phyloP scores from a whole-genome alignment of 2,113 vertebrate genomes.

The Melanocharis versteri region DNA sequence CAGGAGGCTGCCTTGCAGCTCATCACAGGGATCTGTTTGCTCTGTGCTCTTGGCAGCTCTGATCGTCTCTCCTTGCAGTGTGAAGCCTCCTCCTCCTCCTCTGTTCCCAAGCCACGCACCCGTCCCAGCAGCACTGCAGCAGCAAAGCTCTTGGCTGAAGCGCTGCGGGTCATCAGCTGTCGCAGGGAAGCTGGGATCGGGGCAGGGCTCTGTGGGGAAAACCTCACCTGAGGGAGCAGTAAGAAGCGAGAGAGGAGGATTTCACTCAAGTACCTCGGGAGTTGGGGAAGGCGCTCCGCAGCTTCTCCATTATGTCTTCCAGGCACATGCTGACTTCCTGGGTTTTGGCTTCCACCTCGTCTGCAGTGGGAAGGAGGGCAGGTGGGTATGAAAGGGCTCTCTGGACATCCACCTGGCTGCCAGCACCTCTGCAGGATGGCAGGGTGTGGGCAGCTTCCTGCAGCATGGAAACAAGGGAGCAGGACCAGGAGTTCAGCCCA shows the following conservation, averaged over 20 bases:
- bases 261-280: conserved; percentile 70
- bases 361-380: conserved; percentile 62
- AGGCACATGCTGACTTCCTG: conserved; percentile 91
- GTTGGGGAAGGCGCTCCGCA: conserved; percentile 90
- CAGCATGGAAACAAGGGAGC: not conserved
- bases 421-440: not conserved
- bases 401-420: not conserved
- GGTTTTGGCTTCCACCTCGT: conserved; percentile 82
- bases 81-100: not conserved
- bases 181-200: not conserved
- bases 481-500: not conserved
- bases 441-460: not conserved
- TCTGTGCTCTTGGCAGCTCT: not conserved
- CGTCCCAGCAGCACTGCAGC: not conserved
- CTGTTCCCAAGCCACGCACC: not conserved
- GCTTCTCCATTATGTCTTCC: conserved; percentile 96
- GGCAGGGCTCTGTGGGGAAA: not conserved
- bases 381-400: not conserved
- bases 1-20: not conserved
- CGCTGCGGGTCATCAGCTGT: not conserved
- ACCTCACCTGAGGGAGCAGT: conserved; percentile 35
- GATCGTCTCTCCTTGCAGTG: not conserved
- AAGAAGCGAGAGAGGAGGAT: conserved; percentile 55
- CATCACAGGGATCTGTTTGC: not conserved
- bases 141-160: conserved; percentile 3